Percentiles rank a stretch among this genome's conserved stretches.
Conservation (phyloP, 2,797 vertebrate species). For the Coregonus ussuriensis region DNA sequence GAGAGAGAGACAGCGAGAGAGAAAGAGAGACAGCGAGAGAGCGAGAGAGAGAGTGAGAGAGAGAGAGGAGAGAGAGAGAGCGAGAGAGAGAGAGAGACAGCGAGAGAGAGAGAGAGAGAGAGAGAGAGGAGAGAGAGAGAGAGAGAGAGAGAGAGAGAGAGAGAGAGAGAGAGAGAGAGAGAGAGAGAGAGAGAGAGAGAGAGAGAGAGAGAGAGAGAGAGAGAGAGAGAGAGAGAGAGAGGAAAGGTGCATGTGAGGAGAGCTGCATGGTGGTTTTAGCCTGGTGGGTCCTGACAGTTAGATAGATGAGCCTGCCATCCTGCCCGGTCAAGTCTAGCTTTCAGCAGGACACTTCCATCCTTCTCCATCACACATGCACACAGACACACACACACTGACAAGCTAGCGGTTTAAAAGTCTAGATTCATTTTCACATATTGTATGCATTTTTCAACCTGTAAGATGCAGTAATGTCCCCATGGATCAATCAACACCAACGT, state of each 20-base stretch:
- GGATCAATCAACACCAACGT: no score
- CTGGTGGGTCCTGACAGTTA: slow-evolving; percentile 54
- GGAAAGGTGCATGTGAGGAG: not conserved
- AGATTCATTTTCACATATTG: not conserved
- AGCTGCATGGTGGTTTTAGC: slow-evolving; percentile 23
- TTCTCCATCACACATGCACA: slow-evolving; percentile 8
- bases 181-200: not conserved
- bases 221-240: not conserved
- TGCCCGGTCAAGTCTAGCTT: slow-evolving; percentile 34
- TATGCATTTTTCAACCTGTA: not conserved
- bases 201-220: no score
- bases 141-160: not conserved
- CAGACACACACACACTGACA: not conserved
- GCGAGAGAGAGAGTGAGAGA: not conserved
- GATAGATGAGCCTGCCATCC: slow-evolving; percentile 50
- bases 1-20: no score
- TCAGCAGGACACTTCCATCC: slow-evolving; percentile 24
- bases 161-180: slow-evolving; percentile 2
- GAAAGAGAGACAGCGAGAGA: not conserved
- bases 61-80: slow-evolving; percentile 1
- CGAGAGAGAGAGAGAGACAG: not conserved
- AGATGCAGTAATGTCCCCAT: not conserved
- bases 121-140: no score
- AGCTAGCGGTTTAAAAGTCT: not conserved
- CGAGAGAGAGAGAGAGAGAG: no score